A percentile compares a stretch with the other conserved stretches of the same genome.
phyloP scores from a whole-genome alignment of 1,140 invertebrate genomes.

The Zophobas morio region DNA sequence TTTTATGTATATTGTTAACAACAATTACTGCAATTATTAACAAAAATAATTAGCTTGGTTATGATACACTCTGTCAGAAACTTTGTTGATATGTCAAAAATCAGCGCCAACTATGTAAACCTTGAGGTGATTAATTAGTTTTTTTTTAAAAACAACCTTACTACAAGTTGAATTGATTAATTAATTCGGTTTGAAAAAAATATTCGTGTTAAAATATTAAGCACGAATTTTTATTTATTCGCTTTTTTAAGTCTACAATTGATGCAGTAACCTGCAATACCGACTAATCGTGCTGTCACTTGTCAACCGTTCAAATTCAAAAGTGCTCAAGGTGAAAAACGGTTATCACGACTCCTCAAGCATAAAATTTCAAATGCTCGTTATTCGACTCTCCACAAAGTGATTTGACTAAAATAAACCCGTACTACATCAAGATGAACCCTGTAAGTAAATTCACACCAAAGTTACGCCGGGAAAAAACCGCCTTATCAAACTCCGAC shows the following conservation, averaged over 20 bases:
- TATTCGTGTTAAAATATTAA: too few species aligned
- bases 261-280: too few species aligned
- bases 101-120: neutral
- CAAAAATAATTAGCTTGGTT: too few species aligned
- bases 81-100: conserved; percentile 2
- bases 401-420: neutral
- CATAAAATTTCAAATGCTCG: neutral
- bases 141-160: too few species aligned
- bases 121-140: neutral
- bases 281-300: too few species aligned
- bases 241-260: too few species aligned
- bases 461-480: conserved; percentile 50
- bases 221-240: too few species aligned
- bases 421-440: conserved; percentile 3
- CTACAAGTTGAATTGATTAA: too few species aligned
- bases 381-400: neutral
- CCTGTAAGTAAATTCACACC: conserved; percentile 20
- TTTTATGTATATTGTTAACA: too few species aligned
- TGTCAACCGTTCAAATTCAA: neutral
- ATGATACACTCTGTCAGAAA: neutral
- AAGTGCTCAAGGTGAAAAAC: neutral
- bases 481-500: conserved; percentile 53
- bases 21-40: neutral
- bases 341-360: neutral
- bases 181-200: too few species aligned